Conservation (phyloP, 1,140 invertebrate species). For the Cyphomyrmex costatus region DNA sequence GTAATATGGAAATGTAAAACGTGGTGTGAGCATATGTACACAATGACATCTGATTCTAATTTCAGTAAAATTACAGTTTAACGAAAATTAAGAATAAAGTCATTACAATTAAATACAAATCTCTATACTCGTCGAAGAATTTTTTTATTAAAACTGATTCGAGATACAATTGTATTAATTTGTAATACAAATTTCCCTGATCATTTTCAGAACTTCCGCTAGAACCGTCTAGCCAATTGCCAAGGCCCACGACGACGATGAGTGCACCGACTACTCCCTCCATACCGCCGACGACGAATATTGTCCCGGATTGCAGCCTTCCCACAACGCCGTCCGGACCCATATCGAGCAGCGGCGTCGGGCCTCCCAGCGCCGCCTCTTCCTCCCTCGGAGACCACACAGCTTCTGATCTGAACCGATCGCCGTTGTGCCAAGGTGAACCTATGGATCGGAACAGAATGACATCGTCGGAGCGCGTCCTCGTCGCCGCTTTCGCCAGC, state of each 20-base stretch:
- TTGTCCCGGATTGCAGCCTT: conserved; percentile 76
- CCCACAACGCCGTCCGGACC: conserved; percentile 78
- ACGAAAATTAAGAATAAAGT: background rate
- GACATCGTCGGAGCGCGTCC: background rate
- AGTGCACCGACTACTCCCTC: conserved; percentile 83
- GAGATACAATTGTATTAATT: background rate
- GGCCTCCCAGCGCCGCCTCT: conserved; percentile 50
- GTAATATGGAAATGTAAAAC: background rate
- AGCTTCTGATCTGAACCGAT: conserved; percentile 68
- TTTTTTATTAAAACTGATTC: conserved; percentile 22
- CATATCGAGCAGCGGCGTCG: conserved; percentile 58
- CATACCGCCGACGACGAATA: conserved; percentile 69
- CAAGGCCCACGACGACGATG: conserved; percentile 81
- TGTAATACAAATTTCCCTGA: too few relatives aligned
- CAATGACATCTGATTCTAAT: background rate
- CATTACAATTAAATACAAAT: background rate
- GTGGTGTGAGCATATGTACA: background rate
- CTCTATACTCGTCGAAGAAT: background rate
- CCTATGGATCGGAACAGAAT: background rate
- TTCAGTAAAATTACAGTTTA: conserved; percentile 10
- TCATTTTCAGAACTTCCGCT: conserved; percentile 78
- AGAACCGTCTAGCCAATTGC: conserved; percentile 78
- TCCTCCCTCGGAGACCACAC: conserved; percentile 67
- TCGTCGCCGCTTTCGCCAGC: background rate
- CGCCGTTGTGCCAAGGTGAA: conserved; percentile 76